Evolutionary conservation across 2,113 vertebrate genomes (phyloP).

Genomic region (Chrysemys picta): DNA sequence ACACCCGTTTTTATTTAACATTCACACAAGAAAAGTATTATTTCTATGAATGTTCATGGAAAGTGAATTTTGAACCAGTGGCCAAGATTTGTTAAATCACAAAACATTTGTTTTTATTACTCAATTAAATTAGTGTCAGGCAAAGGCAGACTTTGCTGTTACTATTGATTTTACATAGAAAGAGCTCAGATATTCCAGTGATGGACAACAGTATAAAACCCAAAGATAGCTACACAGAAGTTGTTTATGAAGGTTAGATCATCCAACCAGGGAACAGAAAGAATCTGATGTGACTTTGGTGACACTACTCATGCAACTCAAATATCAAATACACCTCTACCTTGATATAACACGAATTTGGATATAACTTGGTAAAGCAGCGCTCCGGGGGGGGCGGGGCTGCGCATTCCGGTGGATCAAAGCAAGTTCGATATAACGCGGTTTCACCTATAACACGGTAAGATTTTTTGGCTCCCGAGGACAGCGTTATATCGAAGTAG

Average conservation of each 20-base stretch:
- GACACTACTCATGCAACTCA: neutral
- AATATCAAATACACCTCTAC: neutral
- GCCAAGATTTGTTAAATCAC: neutral
- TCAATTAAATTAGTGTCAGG: neutral
- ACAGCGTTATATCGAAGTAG: too few species aligned
- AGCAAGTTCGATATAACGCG: too few species aligned
- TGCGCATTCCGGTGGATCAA: too few species aligned
- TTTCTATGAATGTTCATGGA: neutral
- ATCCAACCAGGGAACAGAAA: neutral
- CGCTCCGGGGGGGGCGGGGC: too few species aligned
- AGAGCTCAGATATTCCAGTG: neutral
- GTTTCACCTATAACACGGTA: too few species aligned
- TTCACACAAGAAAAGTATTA: neutral
- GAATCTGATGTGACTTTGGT: neutral
- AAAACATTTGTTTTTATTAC: neutral
- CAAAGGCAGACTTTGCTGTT: neutral
- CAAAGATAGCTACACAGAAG: neutral
- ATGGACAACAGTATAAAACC: neutral
- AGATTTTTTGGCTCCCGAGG: too few species aligned
- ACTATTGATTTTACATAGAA: neutral
- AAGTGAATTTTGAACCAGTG: neutral
- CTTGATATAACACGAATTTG: too few species aligned
- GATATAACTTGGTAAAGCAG: too few species aligned
- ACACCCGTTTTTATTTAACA: neutral
- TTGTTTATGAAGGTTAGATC: neutral